These are phyloP conservation scores for Drosophila multiciliata DNA, from an alignment of 2,888 invertebrate species.

Conservation along the genomic window DNA sequence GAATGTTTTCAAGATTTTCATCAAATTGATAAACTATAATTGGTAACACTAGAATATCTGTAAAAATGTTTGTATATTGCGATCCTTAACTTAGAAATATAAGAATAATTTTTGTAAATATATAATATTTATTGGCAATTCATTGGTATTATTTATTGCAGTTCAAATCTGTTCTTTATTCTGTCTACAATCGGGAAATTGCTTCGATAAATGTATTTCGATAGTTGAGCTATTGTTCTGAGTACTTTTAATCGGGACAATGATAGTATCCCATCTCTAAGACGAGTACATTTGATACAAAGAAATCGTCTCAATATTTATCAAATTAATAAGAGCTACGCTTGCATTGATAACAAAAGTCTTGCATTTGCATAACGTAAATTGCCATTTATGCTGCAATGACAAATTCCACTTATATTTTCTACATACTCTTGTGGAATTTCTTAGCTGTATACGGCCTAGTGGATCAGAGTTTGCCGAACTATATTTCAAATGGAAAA, in stretches of 20 bases:
- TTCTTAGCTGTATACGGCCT: conserved; percentile 48
- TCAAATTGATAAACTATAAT: not conserved
- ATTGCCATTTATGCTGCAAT: conserved; percentile 30
- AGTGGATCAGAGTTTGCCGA: conserved; percentile 50
- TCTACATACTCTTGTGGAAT: conserved; percentile 49
- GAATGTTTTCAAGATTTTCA: not conserved
- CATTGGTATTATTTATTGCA: not conserved
- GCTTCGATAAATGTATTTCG: conserved; percentile 25
- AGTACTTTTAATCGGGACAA: conserved; percentile 7
- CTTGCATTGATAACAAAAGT: conserved; percentile 3
- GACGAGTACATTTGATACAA: conserved; percentile 19
- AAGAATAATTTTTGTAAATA: not conserved
- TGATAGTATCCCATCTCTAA: conserved; percentile 26
- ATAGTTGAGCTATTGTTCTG: conserved; percentile 6
- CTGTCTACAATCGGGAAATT: not conserved
- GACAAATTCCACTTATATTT: conserved; percentile 28
- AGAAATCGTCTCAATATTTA: conserved; percentile 6
- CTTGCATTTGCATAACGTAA: not conserved
- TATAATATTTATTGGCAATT: not conserved
- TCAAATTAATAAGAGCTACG: not conserved
- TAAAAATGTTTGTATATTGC: not conserved
- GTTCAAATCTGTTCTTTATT: not conserved
- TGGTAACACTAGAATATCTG: not conserved
- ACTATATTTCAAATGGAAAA: conserved; percentile 35
- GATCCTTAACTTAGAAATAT: not conserved